Conservation (phyloP, 2,113 vertebrate genomes). For the Leptocoma aspasia region DNA sequence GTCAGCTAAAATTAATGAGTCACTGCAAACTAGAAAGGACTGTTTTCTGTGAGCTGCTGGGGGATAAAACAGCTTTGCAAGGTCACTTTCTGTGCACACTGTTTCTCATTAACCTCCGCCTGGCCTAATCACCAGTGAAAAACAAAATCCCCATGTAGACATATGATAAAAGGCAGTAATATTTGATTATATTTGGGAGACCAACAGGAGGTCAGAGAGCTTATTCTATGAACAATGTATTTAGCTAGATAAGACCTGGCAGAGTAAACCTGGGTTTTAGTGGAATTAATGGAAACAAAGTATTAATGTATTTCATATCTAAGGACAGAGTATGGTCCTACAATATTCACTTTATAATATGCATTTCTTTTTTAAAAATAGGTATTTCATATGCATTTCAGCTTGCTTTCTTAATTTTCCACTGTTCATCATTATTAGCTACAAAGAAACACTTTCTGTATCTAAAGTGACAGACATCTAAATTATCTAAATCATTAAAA, state of each 20-base stretch:
- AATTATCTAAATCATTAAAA: background rate
- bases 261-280: background rate
- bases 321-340: background rate
- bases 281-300: background rate
- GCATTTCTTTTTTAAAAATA: background rate
- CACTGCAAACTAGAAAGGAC: constrained; percentile 46
- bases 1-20: constrained; percentile 68
- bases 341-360: background rate
- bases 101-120: constrained; percentile 42
- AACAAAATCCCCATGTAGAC: background rate
- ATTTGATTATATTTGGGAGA: background rate
- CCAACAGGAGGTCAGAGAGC: background rate
- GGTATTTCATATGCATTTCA: background rate
- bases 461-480: background rate
- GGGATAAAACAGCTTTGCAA: constrained; percentile 50
- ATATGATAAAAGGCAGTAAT: background rate
- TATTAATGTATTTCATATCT: background rate
- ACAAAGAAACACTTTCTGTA: background rate
- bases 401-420: background rate
- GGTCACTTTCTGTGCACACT: constrained; percentile 16
- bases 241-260: background rate
- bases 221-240: background rate
- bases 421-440: background rate
- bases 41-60: constrained; percentile 22
- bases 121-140: constrained; percentile 27